phyloP scores from a whole-genome alignment of 2,888 invertebrate species.

The Agriotes lineatus region DNA sequence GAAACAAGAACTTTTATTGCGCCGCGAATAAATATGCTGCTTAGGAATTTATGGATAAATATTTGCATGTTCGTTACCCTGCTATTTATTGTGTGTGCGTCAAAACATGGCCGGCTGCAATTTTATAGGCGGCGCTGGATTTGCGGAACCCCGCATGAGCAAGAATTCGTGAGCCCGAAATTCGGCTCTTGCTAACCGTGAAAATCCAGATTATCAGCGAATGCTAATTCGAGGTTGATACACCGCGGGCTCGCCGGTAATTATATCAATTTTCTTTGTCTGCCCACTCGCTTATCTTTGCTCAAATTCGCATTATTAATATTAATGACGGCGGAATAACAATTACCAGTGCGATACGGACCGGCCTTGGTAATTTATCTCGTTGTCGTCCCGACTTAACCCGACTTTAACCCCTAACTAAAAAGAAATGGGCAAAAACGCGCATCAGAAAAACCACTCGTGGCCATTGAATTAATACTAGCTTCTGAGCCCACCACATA shows the following conservation, averaged over 20 bases:
- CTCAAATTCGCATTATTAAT: too few relatives aligned
- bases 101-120: slow-evolving; percentile 19
- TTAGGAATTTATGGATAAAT: slow-evolving; percentile 2
- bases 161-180: background rate
- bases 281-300: too few relatives aligned
- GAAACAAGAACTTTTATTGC: too few relatives aligned
- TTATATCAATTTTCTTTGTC: background rate
- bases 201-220: slow-evolving; percentile 4
- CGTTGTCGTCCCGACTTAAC: too few relatives aligned
- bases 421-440: too few relatives aligned
- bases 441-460: too few relatives aligned
- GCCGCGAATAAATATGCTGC: background rate
- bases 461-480: too few relatives aligned
- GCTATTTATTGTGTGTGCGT: background rate
- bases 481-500: too few relatives aligned
- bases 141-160: slow-evolving; percentile 34
- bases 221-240: slow-evolving; percentile 16
- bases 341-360: too few relatives aligned
- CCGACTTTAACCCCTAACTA: too few relatives aligned
- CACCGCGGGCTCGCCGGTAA: background rate
- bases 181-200: slow-evolving; percentile 9
- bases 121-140: slow-evolving; percentile 29
- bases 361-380: too few relatives aligned
- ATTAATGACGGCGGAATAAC: too few relatives aligned
- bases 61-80: background rate